Base-by-base conservation (phyloP, 2,797 vertebrate species). In the Chloroceryle amazona region DNA sequence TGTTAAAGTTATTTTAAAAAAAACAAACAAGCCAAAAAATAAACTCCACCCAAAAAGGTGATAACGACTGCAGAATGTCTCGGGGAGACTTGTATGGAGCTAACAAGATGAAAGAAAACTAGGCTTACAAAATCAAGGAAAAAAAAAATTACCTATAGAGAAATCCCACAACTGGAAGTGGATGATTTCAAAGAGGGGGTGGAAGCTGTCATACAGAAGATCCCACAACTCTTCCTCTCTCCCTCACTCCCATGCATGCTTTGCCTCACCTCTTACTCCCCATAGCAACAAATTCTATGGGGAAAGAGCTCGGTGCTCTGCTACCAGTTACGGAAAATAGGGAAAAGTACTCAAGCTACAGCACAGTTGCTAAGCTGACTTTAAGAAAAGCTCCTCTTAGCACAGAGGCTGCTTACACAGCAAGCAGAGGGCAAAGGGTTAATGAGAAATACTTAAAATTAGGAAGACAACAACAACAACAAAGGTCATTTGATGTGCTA, bases 31-130 rank as follows among this genome's bases (percentile, higher is more conserved):
- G 82, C 83, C 3, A 74, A 94, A 98, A 98, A 98, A 97, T 97
- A 98, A 98, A 98, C 95, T 98, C 97, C 98, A 99, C 98, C 98
- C 98, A 99, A 98, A 99, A 98, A 98, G 98, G 98, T 99, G 98
- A 98, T 98, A 98, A 98, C 98, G 98, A 98, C 97, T 98, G 98
- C 97, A 98, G 97, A 98, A 98, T 98, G 98, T 99, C 99, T 99
- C 98, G 61, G 98, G 98, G 98, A 98, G 98, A 98, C 98, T 98
- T 97, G 96, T 98, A 98, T 55, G 66, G 98, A 96, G 95, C 96
- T 96, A 97, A 96, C 93, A 97, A 98, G 96, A 98, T 95, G 97
- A 97, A 97, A 97, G 42, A 95, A 97, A 96, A 93, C 87, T 54
- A 93, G 81, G 94, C 82, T 96, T 98, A 91, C 80, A 74, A 73